phyloP scores from a whole-genome alignment of 2,113 vertebrate genomes.

The Ploceus nigricollis region DNA sequence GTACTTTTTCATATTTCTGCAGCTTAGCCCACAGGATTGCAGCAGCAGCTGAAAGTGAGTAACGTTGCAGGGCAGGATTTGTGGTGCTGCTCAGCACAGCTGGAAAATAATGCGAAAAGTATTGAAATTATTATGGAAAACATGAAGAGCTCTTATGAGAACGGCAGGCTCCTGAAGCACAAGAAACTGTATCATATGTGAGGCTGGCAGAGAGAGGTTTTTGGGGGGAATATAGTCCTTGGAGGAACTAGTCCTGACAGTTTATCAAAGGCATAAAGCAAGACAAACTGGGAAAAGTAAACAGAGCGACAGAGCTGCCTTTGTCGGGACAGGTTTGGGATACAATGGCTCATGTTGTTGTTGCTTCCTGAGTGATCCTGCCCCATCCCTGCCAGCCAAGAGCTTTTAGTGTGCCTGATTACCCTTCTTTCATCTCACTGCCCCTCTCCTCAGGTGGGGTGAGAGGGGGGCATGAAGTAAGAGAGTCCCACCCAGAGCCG shows the following conservation, averaged over 20 bases:
- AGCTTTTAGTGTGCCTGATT: background rate
- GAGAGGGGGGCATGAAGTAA: background rate
- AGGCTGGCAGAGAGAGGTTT: background rate
- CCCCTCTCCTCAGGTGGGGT: background rate
- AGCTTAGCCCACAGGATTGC: background rate
- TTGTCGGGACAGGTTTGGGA: conserved; percentile 14
- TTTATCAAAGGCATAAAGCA: background rate
- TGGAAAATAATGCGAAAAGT: background rate
- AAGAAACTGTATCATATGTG: background rate
- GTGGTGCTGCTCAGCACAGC: background rate
- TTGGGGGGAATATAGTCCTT: background rate
- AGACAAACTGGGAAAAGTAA: conserved; percentile 1
- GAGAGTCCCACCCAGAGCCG: fast-evolving
- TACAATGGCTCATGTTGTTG: background rate
- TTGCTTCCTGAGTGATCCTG: background rate
- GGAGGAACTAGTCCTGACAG: background rate
- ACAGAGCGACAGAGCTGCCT: background rate
- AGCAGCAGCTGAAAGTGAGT: background rate
- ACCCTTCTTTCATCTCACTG: background rate
- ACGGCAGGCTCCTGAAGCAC: background rate
- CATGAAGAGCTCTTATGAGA: background rate
- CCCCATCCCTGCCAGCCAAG: background rate
- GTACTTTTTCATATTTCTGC: background rate
- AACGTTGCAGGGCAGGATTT: background rate
- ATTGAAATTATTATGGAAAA: conserved; percentile 24